These are phyloP conservation scores for Myotis planiceps DNA, from an alignment of 2,797 vertebrate species.

Conservation along the genomic window DNA sequence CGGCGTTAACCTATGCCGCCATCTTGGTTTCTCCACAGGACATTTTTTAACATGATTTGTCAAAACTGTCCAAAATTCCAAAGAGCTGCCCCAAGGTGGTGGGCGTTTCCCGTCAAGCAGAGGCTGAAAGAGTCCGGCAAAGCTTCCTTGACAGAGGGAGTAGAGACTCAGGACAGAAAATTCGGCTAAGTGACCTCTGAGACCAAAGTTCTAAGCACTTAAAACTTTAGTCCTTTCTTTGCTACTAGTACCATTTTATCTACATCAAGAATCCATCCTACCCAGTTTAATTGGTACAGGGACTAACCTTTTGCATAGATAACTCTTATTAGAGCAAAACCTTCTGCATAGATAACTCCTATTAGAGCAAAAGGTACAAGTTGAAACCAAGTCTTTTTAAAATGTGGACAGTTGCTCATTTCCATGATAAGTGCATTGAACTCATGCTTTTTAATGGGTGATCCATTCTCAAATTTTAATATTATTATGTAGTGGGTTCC, in stretches of 20 bases:
- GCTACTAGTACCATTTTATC: constrained; percentile 24
- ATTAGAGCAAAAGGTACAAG: neutral
- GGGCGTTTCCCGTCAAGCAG: neutral
- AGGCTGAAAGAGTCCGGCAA: neutral
- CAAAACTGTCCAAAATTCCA: constrained; percentile 6
- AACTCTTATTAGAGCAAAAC: constrained; percentile 38
- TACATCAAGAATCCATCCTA: constrained; percentile 8
- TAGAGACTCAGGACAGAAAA: neutral
- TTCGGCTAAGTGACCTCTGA: neutral
- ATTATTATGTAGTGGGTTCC: neutral
- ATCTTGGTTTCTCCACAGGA: no score
- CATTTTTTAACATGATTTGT: neutral
- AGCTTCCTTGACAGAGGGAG: neutral
- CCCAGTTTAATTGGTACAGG: neutral
- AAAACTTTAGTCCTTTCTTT: neutral
- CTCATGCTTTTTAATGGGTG: neutral
- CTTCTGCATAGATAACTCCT: neutral
- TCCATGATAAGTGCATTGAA: neutral
- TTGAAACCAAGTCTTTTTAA: constrained; percentile 21
- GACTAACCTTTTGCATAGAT: neutral
- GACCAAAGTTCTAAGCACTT: neutral
- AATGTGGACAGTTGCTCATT: neutral
- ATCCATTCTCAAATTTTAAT: neutral
- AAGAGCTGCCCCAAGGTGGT: neutral
- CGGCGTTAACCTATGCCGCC: no score